phyloP scores from a whole-genome alignment of 1,140 invertebrate genomes.

The Musca vetustissima region DNA sequence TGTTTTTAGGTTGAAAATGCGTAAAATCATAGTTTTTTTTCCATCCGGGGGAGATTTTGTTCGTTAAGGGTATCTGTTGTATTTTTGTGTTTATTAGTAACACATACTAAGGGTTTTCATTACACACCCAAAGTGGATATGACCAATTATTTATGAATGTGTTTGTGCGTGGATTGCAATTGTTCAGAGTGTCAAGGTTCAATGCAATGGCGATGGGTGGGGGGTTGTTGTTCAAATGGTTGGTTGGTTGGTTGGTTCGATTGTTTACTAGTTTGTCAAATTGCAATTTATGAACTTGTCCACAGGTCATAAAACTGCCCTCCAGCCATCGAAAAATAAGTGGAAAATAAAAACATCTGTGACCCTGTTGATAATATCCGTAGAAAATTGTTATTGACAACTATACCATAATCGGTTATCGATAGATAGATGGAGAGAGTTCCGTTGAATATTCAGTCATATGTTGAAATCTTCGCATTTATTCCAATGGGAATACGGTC shows the following conservation, averaged over 20 bases:
- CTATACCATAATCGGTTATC: conserved; percentile 7
- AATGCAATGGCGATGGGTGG: no score
- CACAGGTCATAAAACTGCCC: no score
- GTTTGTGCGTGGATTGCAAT: no score
- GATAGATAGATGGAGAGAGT: no score
- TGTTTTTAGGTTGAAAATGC: conserved; percentile 15
- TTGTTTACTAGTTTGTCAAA: conserved; percentile 11
- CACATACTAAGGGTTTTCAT: no score
- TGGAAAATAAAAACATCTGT: conserved; percentile 22
- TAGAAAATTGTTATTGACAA: conserved; percentile 19
- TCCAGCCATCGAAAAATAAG: neutral
- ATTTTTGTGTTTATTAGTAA: neutral
- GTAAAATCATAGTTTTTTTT: conserved; percentile 19
- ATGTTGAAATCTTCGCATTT: no score
- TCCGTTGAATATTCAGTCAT: no score
- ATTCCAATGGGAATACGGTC: no score
- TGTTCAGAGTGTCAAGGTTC: no score
- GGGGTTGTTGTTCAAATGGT: no score
- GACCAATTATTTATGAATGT: neutral
- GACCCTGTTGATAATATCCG: conserved; percentile 17
- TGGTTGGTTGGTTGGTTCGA: neutral
- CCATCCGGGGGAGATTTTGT: no score
- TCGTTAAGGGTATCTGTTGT: neutral
- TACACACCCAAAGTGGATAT: conserved; percentile 2
- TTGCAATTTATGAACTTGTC: conserved; percentile 5